Evolutionary conservation across 2,888 invertebrate genomes (phyloP).

Genomic region (Orgyia antiqua): DNA sequence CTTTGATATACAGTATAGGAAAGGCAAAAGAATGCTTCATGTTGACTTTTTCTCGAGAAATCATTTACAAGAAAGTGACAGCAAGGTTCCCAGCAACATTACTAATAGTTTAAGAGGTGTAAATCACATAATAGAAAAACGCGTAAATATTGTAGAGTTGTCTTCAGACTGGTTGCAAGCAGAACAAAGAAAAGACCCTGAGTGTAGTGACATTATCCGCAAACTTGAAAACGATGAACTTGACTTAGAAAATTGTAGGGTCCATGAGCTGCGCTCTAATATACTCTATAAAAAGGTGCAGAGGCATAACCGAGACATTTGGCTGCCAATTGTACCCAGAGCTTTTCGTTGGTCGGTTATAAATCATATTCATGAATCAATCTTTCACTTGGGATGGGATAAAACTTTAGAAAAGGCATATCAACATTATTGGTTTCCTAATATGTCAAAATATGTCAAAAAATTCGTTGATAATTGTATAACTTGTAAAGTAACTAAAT

Average conservation of each 20-base stretch:
- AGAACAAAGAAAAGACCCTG: neutral
- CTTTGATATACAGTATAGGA: neutral
- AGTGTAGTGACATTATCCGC: neutral
- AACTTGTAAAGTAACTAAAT: constrained; percentile 30
- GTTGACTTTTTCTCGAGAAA: neutral
- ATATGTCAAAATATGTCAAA: constrained; percentile 28
- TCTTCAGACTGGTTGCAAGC: neutral
- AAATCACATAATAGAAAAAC: neutral
- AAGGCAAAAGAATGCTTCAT: neutral
- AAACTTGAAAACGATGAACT: no score
- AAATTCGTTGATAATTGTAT: constrained; percentile 35
- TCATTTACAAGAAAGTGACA: neutral
- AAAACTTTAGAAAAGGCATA: constrained; percentile 18
- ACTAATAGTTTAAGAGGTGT: neutral
- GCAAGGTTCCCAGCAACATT: neutral
- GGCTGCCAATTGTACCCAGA: constrained; percentile 23
- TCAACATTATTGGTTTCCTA: constrained; percentile 12
- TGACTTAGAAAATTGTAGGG: no score
- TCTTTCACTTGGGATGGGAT: constrained; percentile 9
- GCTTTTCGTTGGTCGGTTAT: constrained; percentile 14
- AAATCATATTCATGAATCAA: constrained; percentile 16
- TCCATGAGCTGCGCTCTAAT: no score
- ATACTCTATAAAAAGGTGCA: constrained; percentile 4
- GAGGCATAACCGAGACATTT: neutral
- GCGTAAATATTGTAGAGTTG: neutral